These are phyloP conservation scores for Metalampra italica DNA, from an alignment of 2,888 invertebrate species.

Conservation along the genomic window DNA sequence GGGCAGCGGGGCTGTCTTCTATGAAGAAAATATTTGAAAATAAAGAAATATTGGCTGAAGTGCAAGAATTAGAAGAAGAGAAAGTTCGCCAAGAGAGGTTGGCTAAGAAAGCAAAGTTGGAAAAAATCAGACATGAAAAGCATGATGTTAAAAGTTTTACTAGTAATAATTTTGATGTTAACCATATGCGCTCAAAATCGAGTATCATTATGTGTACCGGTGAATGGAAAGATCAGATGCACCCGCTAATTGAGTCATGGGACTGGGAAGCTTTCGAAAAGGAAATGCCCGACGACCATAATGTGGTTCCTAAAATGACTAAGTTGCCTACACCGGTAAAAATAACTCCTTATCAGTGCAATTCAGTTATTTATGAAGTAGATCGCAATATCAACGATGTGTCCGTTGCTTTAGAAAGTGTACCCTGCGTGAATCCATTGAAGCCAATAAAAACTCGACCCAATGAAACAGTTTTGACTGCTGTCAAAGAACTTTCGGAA, in stretches of 20 bases:
- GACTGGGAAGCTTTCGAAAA: constrained; percentile 82
- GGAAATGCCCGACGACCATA: constrained; percentile 71
- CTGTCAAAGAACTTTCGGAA: constrained; percentile 74
- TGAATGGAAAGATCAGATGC: constrained; percentile 81
- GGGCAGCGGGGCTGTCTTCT: constrained; percentile 81
- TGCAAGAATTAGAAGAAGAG: constrained; percentile 77
- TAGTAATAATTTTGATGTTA: constrained; percentile 66
- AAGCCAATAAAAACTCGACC: constrained; percentile 76
- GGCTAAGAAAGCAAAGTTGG: constrained; percentile 64
- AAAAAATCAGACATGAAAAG: constrained; percentile 65
- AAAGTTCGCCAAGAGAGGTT: constrained; percentile 58
- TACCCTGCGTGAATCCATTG: constrained; percentile 81
- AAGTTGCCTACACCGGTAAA: constrained; percentile 69
- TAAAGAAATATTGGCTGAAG: constrained; percentile 84
- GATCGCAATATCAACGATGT: constrained; percentile 72
- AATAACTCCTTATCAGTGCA: constrained; percentile 67
- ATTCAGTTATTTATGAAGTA: constrained; percentile 72
- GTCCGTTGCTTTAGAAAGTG: constrained; percentile 77
- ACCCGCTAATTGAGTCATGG: constrained; percentile 81
- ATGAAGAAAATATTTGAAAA: constrained; percentile 87
- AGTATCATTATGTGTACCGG: constrained; percentile 70
- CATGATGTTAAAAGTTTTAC: constrained; percentile 68
- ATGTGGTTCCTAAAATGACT: constrained; percentile 61
- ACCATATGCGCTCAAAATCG: constrained; percentile 72
- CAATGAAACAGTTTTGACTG: constrained; percentile 57